Evolutionary conservation across 2,113 vertebrate species (phyloP).

Genomic region (Saccopteryx leptura): DNA sequence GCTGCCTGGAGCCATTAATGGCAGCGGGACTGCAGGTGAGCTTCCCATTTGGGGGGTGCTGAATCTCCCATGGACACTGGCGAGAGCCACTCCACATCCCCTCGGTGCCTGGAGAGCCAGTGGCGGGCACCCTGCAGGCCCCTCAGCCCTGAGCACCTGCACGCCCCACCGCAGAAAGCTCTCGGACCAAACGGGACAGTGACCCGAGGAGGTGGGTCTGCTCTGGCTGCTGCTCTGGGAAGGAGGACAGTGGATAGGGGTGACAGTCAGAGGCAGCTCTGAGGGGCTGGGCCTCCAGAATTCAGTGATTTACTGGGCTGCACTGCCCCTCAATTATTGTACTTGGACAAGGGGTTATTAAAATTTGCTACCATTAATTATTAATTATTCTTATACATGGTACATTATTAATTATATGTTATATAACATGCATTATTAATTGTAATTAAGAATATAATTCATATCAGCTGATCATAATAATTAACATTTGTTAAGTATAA

Average conservation of each 20-base stretch:
- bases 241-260: neutral
- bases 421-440: slow-evolving; percentile 43
- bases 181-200: neutral
- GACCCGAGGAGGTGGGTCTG: neutral
- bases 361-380: slow-evolving; percentile 44
- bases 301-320: neutral
- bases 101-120: neutral
- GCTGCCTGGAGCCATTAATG: too few relatives aligned
- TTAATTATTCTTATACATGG: slow-evolving; percentile 11
- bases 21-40: neutral
- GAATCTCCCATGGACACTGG: accelerated
- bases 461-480: neutral
- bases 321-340: neutral
- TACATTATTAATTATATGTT: slow-evolving; percentile 31
- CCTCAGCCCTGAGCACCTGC: neutral
- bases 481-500: neutral
- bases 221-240: neutral
- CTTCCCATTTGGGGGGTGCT: neutral
- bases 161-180: neutral
- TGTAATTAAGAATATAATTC: slow-evolving; percentile 49
- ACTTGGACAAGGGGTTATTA: neutral
- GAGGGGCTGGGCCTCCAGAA: neutral
- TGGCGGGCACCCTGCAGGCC: accelerated
- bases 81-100: accelerated
- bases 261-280: neutral